Conservation (phyloP, 2,113 vertebrate genomes). For the Lophochroa leadbeateri region DNA sequence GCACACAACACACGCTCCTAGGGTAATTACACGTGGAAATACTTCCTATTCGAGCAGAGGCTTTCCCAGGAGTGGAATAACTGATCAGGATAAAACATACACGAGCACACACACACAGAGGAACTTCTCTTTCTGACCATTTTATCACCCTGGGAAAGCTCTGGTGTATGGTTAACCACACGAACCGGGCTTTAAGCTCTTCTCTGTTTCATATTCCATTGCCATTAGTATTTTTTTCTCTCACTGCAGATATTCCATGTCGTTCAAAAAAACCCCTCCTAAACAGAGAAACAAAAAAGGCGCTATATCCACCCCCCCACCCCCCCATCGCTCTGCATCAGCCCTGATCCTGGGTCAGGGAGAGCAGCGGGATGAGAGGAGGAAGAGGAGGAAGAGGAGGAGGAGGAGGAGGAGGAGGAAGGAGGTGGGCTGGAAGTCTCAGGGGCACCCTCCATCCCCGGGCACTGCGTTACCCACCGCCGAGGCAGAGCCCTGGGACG, state of each 20-base stretch:
- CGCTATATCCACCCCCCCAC: neutral
- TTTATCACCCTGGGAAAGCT: slow-evolving; percentile 47
- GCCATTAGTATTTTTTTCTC: neutral
- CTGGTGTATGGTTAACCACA: slow-evolving; percentile 19
- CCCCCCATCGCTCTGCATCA: neutral
- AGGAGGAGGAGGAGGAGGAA: neutral
- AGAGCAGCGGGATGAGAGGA: neutral
- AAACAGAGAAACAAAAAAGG: neutral
- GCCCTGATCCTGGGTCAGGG: neutral
- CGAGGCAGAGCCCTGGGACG: neutral
- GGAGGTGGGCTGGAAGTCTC: neutral
- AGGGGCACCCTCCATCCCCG: neutral
- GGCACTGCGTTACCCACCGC: neutral
- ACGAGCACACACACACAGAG: neutral
- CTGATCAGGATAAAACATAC: neutral
- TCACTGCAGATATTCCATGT: neutral
- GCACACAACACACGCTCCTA: neutral
- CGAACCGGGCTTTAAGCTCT: slow-evolving; percentile 18
- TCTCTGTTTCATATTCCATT: neutral
- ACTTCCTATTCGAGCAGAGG: neutral
- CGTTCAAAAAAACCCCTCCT: neutral
- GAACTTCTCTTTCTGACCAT: slow-evolving; percentile 47
- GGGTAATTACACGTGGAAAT: neutral
- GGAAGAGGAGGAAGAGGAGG: neutral
- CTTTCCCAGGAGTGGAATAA: slow-evolving; percentile 32